Conservation (phyloP, 2,797 vertebrate genomes). For the Phataginus tricuspis region DNA sequence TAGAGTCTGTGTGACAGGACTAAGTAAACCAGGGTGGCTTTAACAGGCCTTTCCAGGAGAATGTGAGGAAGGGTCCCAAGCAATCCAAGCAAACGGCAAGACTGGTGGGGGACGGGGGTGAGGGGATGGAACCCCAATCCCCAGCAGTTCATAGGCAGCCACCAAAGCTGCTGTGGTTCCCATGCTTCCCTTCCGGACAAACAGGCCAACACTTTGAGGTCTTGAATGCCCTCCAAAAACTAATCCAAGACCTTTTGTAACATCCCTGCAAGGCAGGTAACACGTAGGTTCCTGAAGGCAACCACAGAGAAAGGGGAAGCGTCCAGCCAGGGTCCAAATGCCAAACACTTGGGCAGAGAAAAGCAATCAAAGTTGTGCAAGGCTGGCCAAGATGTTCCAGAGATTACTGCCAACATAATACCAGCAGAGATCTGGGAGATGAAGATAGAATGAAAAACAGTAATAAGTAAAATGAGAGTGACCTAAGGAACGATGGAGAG, state of each 20-base stretch:
- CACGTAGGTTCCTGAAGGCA: background rate
- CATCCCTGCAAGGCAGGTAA: background rate
- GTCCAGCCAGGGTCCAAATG: background rate
- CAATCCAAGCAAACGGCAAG: background rate
- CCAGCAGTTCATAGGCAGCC: background rate
- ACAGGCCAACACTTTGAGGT: background rate
- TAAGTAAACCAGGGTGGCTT: background rate
- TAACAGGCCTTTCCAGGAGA: background rate
- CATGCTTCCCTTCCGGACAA: background rate
- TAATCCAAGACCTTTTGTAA: background rate
- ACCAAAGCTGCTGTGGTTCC: background rate
- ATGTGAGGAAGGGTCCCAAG: background rate
- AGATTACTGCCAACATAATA: background rate
- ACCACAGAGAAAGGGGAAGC: background rate
- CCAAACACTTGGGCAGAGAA: background rate
- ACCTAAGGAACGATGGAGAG: background rate
- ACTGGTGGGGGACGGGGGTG: fast-evolving
- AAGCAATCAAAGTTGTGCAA: background rate
- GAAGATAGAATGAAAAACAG: background rate
- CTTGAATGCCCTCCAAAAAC: background rate
- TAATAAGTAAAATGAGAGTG: background rate
- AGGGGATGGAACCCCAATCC: background rate
- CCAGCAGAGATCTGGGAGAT: background rate
- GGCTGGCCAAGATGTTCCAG: background rate
- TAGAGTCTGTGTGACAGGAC: slow-evolving; percentile 40